These are phyloP conservation scores for Siderastrea radians DNA, from an alignment of 92 coral and sea anemone genomes.

Conservation along the genomic window DNA sequence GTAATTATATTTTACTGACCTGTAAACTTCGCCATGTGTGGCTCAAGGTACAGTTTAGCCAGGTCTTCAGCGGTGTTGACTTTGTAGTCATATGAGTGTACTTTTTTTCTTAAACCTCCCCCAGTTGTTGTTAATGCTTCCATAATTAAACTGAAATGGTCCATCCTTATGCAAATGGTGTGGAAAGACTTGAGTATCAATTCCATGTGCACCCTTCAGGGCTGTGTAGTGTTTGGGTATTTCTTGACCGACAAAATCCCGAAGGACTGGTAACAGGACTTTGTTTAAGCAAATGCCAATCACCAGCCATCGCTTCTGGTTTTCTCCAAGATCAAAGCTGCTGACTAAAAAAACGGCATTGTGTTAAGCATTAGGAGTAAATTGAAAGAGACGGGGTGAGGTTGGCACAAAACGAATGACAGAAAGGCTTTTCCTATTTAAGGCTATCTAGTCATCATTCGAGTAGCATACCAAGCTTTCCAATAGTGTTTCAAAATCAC, in stretches of 20 bases:
- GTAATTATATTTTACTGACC: conserved; percentile 40
- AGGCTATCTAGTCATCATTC: too few relatives aligned
- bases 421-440: too few relatives aligned
- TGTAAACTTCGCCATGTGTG: conserved; percentile 86
- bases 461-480: too few relatives aligned
- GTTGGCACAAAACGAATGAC: too few relatives aligned
- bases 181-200: conserved; percentile 62
- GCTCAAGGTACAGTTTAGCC: conserved; percentile 83
- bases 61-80: conserved; percentile 78
- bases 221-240: conserved; percentile 69
- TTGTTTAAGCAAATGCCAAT: conserved; percentile 80
- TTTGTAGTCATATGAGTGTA: conserved; percentile 69
- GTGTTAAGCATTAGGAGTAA: too few relatives aligned
- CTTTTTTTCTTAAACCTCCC: conserved; percentile 50
- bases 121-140: conserved; percentile 84
- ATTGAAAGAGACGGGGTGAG: too few relatives aligned
- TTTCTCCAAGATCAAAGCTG: conserved; percentile 64
- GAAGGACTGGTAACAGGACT: conserved; percentile 76
- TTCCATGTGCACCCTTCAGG: conserved; percentile 36
- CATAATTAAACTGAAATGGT: conserved; percentile 60
- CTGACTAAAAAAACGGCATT: conserved; percentile 5
- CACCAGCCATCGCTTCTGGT: conserved; percentile 91
- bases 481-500: too few relatives aligned
- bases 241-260: conserved; percentile 53
- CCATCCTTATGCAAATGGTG: conserved; percentile 49